These are phyloP conservation scores for Cyanistes caeruleus DNA, from an alignment of 2,113 vertebrate species.

Conservation along the genomic window DNA sequence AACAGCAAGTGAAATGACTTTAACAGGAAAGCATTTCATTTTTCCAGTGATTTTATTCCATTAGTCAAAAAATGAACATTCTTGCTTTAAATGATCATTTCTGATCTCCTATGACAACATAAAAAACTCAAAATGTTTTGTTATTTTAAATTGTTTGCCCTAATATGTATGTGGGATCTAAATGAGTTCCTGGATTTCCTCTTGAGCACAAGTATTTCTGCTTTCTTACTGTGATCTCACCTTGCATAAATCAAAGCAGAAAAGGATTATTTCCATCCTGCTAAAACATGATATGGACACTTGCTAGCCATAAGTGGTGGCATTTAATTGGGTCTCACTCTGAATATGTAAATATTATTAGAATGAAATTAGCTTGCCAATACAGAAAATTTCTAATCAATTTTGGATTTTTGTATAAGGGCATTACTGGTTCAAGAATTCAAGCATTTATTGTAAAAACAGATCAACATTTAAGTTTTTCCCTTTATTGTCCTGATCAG, in stretches of 20 bases:
- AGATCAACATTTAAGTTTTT: background rate
- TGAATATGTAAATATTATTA: background rate
- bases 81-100: background rate
- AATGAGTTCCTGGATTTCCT: background rate
- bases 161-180: background rate
- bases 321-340: background rate
- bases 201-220: background rate
- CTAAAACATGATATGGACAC: background rate
- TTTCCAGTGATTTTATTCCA: background rate
- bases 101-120: background rate
- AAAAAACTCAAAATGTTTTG: background rate
- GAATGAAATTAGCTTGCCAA: background rate
- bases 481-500: background rate
- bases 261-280: background rate
- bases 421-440: background rate
- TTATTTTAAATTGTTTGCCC: background rate
- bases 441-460: background rate
- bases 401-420: background rate
- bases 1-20: background rate
- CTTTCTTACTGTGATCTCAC: background rate
- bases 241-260: background rate
- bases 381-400: background rate
- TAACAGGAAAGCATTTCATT: background rate
- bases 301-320: background rate
- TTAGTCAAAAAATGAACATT: background rate